Evolutionary conservation across 1,140 invertebrate species (phyloP).

Genomic region (Oedothorax gibbosus): DNA sequence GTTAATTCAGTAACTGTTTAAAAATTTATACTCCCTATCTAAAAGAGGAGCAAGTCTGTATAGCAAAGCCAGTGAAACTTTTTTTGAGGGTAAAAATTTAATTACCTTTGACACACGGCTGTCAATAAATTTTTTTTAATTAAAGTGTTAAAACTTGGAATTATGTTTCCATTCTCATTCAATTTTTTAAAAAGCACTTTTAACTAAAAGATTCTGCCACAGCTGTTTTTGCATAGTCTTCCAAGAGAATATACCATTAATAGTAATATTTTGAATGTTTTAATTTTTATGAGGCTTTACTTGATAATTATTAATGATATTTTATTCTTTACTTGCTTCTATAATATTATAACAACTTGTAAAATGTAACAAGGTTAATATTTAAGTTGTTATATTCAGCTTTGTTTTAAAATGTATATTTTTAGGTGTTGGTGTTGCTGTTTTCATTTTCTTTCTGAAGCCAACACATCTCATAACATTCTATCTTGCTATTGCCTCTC

Average conservation of each 20-base stretch:
- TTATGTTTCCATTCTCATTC: neutral
- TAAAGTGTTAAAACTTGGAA: neutral
- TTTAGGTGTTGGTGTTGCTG: conserved; percentile 81
- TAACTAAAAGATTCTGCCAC: neutral
- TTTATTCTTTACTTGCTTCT: neutral
- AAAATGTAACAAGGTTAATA: neutral
- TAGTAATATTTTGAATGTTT: neutral
- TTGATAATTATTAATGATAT: neutral
- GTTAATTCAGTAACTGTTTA: too few relatives aligned
- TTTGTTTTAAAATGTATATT: conserved; percentile 64
- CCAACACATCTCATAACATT: conserved; percentile 86
- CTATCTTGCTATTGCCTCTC: conserved; percentile 85
- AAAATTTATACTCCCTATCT: too few relatives aligned
- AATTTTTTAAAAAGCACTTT: neutral
- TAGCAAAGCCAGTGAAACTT: neutral
- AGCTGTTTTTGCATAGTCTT: neutral
- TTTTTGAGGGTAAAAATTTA: neutral
- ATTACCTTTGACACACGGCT: neutral
- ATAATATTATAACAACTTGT: too few relatives aligned
- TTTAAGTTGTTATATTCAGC: neutral
- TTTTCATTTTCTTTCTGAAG: conserved; percentile 84
- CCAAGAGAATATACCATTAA: neutral
- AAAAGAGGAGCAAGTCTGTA: neutral
- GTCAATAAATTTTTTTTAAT: neutral
- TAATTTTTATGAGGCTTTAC: neutral